phyloP scores from a whole-genome alignment of 2,113 vertebrate species.

The Phylloscopus whistleri region DNA sequence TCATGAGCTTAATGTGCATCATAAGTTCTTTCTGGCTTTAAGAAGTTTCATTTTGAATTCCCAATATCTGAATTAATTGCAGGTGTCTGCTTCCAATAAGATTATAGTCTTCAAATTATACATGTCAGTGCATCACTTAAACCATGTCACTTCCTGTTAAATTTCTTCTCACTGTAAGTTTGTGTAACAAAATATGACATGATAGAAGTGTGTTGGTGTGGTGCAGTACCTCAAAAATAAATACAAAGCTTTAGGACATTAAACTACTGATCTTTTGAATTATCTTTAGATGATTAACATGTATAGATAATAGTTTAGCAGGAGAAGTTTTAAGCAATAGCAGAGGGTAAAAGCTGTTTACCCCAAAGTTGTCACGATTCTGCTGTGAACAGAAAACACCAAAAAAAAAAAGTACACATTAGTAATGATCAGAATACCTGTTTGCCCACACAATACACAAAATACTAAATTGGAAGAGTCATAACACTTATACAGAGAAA shows the following conservation, averaged over 20 bases:
- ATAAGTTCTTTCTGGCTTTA: constrained; percentile 56
- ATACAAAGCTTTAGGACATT: constrained; percentile 40
- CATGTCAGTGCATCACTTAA: constrained; percentile 57
- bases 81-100: constrained; percentile 63
- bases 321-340: background rate
- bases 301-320: background rate
- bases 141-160: constrained; percentile 58
- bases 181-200: constrained; percentile 44
- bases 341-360: background rate
- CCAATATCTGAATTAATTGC: constrained; percentile 65
- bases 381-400: background rate
- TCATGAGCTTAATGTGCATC: constrained; percentile 21
- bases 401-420: background rate
- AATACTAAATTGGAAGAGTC: background rate
- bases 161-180: constrained; percentile 51
- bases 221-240: constrained; percentile 43
- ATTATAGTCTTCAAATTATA: constrained; percentile 63
- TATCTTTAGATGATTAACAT: background rate
- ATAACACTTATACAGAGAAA: background rate
- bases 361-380: background rate
- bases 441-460: background rate
- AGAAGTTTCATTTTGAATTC: constrained; percentile 63
- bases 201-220: constrained; percentile 19
- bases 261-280: constrained; percentile 7
- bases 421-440: background rate